Percentiles rank a stretch among this genome's conserved stretches.
Evolutionary conservation across 2,888 invertebrate genomes (phyloP).

Genomic region (Scrobipalpa atriplicella): DNA sequence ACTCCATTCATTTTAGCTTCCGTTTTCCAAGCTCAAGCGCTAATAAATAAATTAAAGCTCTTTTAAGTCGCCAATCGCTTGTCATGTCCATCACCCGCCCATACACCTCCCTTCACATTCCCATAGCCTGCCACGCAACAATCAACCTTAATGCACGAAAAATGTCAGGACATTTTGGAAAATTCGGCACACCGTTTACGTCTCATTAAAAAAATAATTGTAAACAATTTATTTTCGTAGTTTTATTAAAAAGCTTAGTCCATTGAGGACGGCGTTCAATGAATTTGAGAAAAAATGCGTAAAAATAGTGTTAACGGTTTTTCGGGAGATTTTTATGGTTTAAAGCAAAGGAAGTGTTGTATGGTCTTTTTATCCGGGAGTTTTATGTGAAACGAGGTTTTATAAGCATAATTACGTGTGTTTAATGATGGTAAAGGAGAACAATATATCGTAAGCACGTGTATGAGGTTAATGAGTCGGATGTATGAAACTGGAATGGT

Average conservation of each 20-base stretch:
- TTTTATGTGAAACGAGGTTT: slow-evolving; percentile 77
- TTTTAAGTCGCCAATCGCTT: slow-evolving; percentile 78
- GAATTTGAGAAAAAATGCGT: slow-evolving; percentile 62
- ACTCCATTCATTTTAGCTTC: slow-evolving; percentile 61
- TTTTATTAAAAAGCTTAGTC: slow-evolving; percentile 59
- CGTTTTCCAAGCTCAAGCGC: slow-evolving; percentile 65
- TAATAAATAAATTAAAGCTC: slow-evolving; percentile 77
- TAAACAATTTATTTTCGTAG: slow-evolving; percentile 77
- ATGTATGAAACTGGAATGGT: not conserved
- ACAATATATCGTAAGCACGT: slow-evolving; percentile 55
- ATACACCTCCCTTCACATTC: slow-evolving; percentile 54
- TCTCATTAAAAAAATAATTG: slow-evolving; percentile 69
- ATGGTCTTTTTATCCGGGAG: slow-evolving; percentile 74
- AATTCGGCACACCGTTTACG: slow-evolving; percentile 76
- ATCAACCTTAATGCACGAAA: slow-evolving; percentile 52
- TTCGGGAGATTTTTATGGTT: slow-evolving; percentile 72
- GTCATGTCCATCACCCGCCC: slow-evolving; percentile 50
- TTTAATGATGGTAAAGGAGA: slow-evolving; percentile 65
- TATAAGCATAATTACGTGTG: slow-evolving; percentile 78
- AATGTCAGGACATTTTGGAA: slow-evolving; percentile 61
- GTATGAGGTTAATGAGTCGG: slow-evolving; percentile 39
- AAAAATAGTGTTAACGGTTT: slow-evolving; percentile 76
- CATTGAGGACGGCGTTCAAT: slow-evolving; percentile 80
- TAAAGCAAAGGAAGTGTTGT: slow-evolving; percentile 72
- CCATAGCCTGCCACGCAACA: slow-evolving; percentile 50